phyloP scores from a whole-genome alignment of 2,888 invertebrate species.

The Plebejus argus region DNA sequence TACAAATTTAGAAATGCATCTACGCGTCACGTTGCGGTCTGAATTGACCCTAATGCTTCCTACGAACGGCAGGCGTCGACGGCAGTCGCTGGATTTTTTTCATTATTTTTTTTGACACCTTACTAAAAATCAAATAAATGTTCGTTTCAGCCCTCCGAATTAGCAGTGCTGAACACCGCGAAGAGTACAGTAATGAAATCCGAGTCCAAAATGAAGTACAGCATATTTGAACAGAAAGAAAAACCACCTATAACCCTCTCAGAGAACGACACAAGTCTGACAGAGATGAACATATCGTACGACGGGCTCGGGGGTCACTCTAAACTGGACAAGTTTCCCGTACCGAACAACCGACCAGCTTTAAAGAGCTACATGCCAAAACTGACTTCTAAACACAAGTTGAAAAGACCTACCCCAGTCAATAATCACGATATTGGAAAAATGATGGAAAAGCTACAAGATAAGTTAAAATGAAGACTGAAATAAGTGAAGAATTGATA shows the following conservation, averaged over 20 bases:
- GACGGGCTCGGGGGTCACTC: slow-evolving; percentile 81
- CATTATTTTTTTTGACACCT: too few relatives aligned
- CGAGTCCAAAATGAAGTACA: slow-evolving; percentile 43
- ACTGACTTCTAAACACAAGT: slow-evolving; percentile 57
- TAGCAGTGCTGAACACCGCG: slow-evolving; percentile 54
- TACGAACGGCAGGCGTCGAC: too few relatives aligned
- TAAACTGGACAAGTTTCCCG: slow-evolving; percentile 73
- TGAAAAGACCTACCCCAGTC: slow-evolving; percentile 53
- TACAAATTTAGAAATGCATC: too few relatives aligned
- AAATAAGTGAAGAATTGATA: not conserved
- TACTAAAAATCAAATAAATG: not conserved
- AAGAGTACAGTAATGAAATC: slow-evolving; percentile 47
- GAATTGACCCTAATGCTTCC: too few relatives aligned
- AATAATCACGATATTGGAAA: slow-evolving; percentile 56
- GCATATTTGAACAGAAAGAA: slow-evolving; percentile 60
- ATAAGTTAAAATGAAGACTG: slow-evolving; percentile 30
- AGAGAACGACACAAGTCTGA: slow-evolving; percentile 41
- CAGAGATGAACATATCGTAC: slow-evolving; percentile 58
- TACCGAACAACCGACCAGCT: slow-evolving; percentile 48
- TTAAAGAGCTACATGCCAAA: slow-evolving; percentile 54
- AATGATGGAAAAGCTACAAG: slow-evolving; percentile 51
- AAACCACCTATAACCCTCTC: slow-evolving; percentile 49
- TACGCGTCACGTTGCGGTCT: too few relatives aligned
- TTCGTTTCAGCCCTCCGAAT: slow-evolving; percentile 58
- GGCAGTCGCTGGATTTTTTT: too few relatives aligned